Evolutionary conservation across 2,797 vertebrate species (phyloP).

Genomic region (Anableps anableps): DNA sequence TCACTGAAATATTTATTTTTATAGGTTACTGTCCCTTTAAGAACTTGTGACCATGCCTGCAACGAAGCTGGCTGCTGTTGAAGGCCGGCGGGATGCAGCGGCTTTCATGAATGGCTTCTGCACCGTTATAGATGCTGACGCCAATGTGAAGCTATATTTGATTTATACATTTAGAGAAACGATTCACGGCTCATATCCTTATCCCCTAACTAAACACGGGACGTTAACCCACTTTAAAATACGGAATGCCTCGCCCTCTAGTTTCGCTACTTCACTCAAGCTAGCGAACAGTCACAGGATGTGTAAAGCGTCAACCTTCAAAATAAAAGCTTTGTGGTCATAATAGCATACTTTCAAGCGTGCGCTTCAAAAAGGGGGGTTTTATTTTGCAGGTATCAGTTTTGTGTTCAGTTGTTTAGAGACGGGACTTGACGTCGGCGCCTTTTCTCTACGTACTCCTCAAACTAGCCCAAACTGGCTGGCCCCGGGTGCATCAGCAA

Average conservation of each 20-base stretch:
- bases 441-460: slow-evolving; percentile 50
- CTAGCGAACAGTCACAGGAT: slow-evolving; percentile 22
- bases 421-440: slow-evolving; percentile 20
- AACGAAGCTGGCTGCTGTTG: neutral
- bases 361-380: accelerated
- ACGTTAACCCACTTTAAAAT: neutral
- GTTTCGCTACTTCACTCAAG: slow-evolving; percentile 12
- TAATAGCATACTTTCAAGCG: accelerated
- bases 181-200: neutral
- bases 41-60: neutral
- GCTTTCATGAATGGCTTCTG: slow-evolving; percentile 48
- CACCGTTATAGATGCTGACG: slow-evolving; percentile 1
- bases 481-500: slow-evolving; percentile 58
- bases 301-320: accelerated
- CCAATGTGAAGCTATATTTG: neutral
- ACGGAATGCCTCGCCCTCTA: slow-evolving; percentile 62
- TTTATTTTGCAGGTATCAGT: slow-evolving; percentile 55
- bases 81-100: slow-evolving; percentile 53
- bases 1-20: neutral
- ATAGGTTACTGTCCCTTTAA: neutral
- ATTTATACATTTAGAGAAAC: slow-evolving; percentile 7
- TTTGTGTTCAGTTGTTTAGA: neutral
- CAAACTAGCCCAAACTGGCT: slow-evolving; percentile 84
- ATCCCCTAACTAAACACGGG: neutral
- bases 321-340: slow-evolving; percentile 43